Percentiles rank a stretch among this genome's conserved stretches.
Conservation (phyloP, 1,140 invertebrate genomes). For the Plectrocnemia conspersa region DNA sequence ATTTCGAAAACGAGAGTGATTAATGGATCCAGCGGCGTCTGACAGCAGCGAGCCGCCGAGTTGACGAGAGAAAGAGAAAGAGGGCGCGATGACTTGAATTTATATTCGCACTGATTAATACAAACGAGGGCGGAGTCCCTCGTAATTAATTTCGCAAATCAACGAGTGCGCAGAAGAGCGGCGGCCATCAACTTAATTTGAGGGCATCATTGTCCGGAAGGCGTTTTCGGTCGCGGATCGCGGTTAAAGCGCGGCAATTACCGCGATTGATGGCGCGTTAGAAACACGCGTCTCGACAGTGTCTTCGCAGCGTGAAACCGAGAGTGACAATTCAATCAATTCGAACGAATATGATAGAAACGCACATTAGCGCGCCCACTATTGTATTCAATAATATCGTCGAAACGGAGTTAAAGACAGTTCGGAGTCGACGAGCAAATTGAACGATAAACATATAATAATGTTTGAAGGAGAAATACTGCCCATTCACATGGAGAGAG, state of each 20-base stretch:
- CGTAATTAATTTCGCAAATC: constrained; percentile 22
- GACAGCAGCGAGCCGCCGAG: constrained; percentile 1
- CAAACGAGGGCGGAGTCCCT: constrained; percentile 9
- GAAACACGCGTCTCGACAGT: too few relatives aligned
- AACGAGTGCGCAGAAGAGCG: constrained; percentile 1
- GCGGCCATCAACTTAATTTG: constrained; percentile 13
- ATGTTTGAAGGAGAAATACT: not conserved
- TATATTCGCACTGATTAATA: constrained; percentile 25
- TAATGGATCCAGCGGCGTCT: constrained; percentile 10
- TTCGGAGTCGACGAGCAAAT: not conserved
- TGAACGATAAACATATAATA: constrained; percentile 1
- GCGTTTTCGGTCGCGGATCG: too few relatives aligned
- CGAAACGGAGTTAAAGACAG: too few relatives aligned
- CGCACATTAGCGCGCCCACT: too few relatives aligned
- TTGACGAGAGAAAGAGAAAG: constrained; percentile 3
- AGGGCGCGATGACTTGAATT: constrained; percentile 14
- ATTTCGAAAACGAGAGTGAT: constrained; percentile 16
- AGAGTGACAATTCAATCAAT: too few relatives aligned
- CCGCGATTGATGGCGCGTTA: too few relatives aligned
- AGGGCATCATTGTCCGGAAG: not conserved
- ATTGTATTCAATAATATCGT: too few relatives aligned
- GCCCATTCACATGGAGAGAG: too few relatives aligned
- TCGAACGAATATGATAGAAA: too few relatives aligned
- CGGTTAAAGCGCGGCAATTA: too few relatives aligned
- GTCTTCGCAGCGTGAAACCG: too few relatives aligned